Percentiles rank a stretch among this genome's conserved stretches.
These are phyloP conservation scores for Atherinosoma microstoma DNA, from an alignment of 2,797 vertebrate species.

Conservation along the genomic window DNA sequence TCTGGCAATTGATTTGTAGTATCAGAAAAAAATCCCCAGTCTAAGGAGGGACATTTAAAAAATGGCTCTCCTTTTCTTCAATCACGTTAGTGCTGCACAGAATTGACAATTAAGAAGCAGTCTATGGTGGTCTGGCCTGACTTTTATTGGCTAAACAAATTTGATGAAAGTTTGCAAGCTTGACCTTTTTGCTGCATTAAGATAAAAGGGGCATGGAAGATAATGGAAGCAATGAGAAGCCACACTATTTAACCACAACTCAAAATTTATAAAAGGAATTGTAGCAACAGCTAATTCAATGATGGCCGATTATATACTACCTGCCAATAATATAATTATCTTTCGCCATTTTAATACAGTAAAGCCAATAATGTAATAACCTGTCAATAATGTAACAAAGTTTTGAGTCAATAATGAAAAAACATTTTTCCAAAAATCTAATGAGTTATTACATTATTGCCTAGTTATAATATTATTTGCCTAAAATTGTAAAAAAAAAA, in stretches of 20 bases:
- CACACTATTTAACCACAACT: constrained; percentile 27
- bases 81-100: constrained; percentile 83
- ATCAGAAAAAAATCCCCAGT: constrained; percentile 77
- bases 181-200: constrained; percentile 82
- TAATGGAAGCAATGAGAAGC: constrained; percentile 52
- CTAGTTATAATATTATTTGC: too few relatives aligned
- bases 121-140: constrained; percentile 72
- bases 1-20: constrained; percentile 6
- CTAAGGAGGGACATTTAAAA: constrained; percentile 71
- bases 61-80: constrained; percentile 68
- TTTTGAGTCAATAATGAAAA: too few relatives aligned
- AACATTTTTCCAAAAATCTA: too few relatives aligned
- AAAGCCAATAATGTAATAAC: too few relatives aligned
- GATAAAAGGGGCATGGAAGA: constrained; percentile 54
- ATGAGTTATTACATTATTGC: too few relatives aligned
- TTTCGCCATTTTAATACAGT: too few relatives aligned
- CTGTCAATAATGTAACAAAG: too few relatives aligned
- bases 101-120: constrained; percentile 80
- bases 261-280: constrained; percentile 24
- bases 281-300: too few relatives aligned
- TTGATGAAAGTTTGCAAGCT: constrained; percentile 82
- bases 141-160: constrained; percentile 86
- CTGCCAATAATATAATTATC: too few relatives aligned
- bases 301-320: too few relatives aligned
- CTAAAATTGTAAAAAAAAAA: too few relatives aligned